Base-by-base conservation (phyloP, 1,140 invertebrate species). In the Drosophila jambulina region DNA sequence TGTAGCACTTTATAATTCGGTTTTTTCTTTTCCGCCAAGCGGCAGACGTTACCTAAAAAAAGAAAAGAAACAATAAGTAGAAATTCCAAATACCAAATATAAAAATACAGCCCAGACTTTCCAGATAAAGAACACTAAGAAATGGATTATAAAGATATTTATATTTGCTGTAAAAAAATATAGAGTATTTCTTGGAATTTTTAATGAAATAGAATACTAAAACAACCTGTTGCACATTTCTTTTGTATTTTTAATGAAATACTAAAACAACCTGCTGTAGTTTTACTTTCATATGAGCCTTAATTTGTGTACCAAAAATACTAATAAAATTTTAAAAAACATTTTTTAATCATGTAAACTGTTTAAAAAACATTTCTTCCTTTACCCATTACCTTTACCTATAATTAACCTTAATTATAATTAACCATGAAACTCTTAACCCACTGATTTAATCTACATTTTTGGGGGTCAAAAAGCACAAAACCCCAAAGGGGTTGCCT, bases 1-100 rank as follows among this genome's bases (percentile, higher is more conserved):
- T 75, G 75, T 83, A 36, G 68, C 54, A 49, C 62, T 71, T 59
- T 59, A 72, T 72, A 71, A 49, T 71, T 71, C 23, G 23, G 21
- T 34, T 71, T 43, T 23, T 32, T 38, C 10, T 34, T 23, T 38
- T 19, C 19, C n/a, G 34, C n/a, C 17, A 9, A 23, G 27, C 49
- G 56, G 40, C 68, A 69, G 40, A 69, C 21, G 21, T 34, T n/a
- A 19, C 43, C 60, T 25, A 15, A n/a, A 34, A 17, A 36, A n/a
- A 34, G 12, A 36, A 27, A 23, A 23, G 10, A 36, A 32, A 12
- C 29, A 32, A 6, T 12, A 4, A 56, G n/a, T 19, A 57, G 10
- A 57, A 42, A 17, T 23, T 1, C 58, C 58, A 54, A 32, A 51
- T 32, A 51, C 58, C 58, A 54, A 32, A 51, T 32, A 51, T 19